Conservation (phyloP, 2,888 invertebrate genomes). For the Dasypogon diadema region DNA sequence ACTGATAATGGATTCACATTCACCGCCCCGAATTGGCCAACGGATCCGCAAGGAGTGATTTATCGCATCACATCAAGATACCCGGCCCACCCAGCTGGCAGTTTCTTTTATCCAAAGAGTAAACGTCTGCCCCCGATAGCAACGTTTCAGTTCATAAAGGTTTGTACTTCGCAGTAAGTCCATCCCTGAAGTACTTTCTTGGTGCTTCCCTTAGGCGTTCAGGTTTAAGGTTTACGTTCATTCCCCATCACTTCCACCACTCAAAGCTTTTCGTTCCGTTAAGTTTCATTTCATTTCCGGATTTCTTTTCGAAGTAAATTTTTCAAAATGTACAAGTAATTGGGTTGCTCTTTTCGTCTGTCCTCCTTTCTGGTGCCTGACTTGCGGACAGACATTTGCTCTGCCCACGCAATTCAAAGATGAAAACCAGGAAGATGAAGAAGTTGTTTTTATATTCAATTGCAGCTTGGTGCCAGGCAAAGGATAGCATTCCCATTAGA, state of each 20-base stretch:
- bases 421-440: background rate
- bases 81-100: slow-evolving; percentile 92
- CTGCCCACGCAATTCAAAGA: slow-evolving; percentile 28
- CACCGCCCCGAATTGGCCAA: slow-evolving; percentile 96
- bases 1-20: slow-evolving; percentile 96
- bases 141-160: slow-evolving; percentile 92
- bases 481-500: background rate
- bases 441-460: slow-evolving; percentile 6
- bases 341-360: slow-evolving; percentile 36
- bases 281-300: slow-evolving; percentile 48
- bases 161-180: slow-evolving; percentile 66
- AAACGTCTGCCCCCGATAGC: slow-evolving; percentile 90
- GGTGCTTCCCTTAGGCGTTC: background rate
- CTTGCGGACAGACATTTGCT: slow-evolving; percentile 24
- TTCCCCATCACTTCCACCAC: background rate
- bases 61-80: slow-evolving; percentile 89
- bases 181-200: slow-evolving; percentile 6
- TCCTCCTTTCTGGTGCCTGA: slow-evolving; percentile 8
- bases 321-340: slow-evolving; percentile 44
- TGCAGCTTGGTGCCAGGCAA: background rate
- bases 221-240: background rate
- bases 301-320: slow-evolving; percentile 40
- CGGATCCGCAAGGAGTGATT: slow-evolving; percentile 88
- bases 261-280: slow-evolving; percentile 23
- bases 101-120: slow-evolving; percentile 92